Percentiles rank a stretch among this genome's conserved stretches.
Evolutionary conservation across 2,797 vertebrate species (phyloP).

Genomic region (Cryptoblepharus egeriae): DNA sequence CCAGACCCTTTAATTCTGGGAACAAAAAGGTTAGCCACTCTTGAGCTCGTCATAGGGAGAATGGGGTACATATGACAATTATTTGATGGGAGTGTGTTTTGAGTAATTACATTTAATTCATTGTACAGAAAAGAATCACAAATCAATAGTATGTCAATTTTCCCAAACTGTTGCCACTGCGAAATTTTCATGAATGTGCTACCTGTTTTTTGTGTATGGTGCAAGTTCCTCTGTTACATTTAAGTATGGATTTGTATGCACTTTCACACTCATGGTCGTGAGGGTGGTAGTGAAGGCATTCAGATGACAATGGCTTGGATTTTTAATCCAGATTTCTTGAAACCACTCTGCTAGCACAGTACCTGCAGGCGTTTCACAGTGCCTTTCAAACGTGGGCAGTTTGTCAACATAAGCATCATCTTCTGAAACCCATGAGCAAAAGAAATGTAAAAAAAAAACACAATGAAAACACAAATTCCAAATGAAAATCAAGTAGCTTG

Average conservation of each 20-base stretch:
- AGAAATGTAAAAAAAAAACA: conserved; percentile 76
- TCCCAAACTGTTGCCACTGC: conserved; percentile 40
- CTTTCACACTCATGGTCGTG: conserved; percentile 64
- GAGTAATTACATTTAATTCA: conserved; percentile 45
- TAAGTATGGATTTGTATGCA: conserved; percentile 49
- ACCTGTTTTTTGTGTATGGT: conserved; percentile 43
- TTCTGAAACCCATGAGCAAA: conserved; percentile 86
- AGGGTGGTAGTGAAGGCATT: conserved; percentile 63
- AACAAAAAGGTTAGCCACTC: not conserved
- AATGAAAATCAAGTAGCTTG: conserved; percentile 69
- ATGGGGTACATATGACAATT: not conserved
- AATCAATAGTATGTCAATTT: conserved; percentile 57
- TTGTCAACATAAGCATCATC: conserved; percentile 93
- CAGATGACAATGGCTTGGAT: conserved; percentile 70
- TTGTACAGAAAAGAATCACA: conserved; percentile 39
- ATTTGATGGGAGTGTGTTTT: not conserved
- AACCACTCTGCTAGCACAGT: conserved; percentile 75
- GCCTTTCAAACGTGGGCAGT: conserved; percentile 90
- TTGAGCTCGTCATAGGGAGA: not conserved
- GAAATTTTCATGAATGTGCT: conserved; percentile 79
- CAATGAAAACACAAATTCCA: conserved; percentile 70
- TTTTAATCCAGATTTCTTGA: conserved; percentile 46
- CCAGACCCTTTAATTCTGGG: not conserved
- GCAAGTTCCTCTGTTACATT: conserved; percentile 17
- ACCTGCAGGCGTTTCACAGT: conserved; percentile 89